Percentiles rank a stretch among this genome's conserved stretches.
Conservation (phyloP, 92 coral and sea anemone genomes). For the Montipora capitata region DNA sequence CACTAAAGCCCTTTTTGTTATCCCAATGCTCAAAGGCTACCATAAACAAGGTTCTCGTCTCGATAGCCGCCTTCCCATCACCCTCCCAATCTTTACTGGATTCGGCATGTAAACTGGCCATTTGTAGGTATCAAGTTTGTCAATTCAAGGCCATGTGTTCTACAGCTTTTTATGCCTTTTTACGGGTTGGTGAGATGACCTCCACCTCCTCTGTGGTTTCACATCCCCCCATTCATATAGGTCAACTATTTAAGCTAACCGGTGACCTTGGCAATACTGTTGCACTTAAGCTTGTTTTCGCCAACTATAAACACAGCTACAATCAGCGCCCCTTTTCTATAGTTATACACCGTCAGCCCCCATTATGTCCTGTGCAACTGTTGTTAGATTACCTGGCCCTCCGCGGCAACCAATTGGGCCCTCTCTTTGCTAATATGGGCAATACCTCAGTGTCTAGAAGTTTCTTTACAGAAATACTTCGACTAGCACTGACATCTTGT, state of each 20-base stretch:
- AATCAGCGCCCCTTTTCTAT: constrained; percentile 71
- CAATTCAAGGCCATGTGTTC: constrained; percentile 47
- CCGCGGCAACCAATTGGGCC: constrained; percentile 34
- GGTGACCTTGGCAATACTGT: neutral
- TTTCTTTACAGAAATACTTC: constrained; percentile 16
- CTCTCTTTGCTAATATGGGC: constrained; percentile 1
- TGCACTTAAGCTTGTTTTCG: constrained; percentile 43
- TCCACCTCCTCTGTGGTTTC: constrained; percentile 6
- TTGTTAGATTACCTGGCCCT: constrained; percentile 26
- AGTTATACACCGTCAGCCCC: constrained; percentile 27
- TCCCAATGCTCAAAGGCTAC: constrained; percentile 68
- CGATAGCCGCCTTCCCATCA: constrained; percentile 61
- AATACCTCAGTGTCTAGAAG: constrained; percentile 22
- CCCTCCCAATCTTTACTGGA: constrained; percentile 43
- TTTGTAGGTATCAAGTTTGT: constrained; percentile 37
- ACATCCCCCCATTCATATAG: constrained; percentile 1
- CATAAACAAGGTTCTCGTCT: constrained; percentile 26
- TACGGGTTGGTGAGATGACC: constrained; percentile 62
- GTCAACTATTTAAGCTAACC: neutral
- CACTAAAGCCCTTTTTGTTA: constrained; percentile 26
- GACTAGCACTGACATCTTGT: constrained; percentile 30
- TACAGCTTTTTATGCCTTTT: constrained; percentile 48
- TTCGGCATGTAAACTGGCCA: constrained; percentile 2
- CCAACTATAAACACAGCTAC: constrained; percentile 60
- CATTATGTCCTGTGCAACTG: constrained; percentile 46